Evolutionary conservation across 2,797 vertebrate species (phyloP).

Genomic region (Pangasius krempfi): DNA sequence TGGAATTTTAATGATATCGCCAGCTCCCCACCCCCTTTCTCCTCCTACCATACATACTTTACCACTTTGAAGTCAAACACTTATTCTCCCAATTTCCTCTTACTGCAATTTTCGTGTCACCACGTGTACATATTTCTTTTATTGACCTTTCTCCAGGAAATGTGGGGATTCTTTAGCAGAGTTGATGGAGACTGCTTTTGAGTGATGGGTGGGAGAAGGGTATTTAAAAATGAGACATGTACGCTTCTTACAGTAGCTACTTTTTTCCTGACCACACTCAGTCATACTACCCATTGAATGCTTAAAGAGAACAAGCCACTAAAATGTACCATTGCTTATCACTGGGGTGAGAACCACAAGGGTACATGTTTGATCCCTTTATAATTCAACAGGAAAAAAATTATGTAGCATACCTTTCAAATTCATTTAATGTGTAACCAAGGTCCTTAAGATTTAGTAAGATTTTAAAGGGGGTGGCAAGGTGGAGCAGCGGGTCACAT

Average conservation of each 20-base stretch:
- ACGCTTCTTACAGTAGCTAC: neutral
- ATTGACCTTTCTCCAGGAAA: conserved; percentile 45
- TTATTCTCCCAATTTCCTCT: conserved; percentile 39
- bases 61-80: conserved; percentile 30
- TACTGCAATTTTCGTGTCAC: conserved; percentile 35
- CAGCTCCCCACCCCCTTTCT: conserved; percentile 37
- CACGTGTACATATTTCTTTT: conserved; percentile 42
- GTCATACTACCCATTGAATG: conserved; percentile 23
- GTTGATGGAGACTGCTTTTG: conserved; percentile 20
- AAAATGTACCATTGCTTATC: neutral
- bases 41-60: conserved; percentile 37
- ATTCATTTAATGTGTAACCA: neutral
- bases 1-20: conserved; percentile 62
- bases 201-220: neutral
- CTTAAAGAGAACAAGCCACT: conserved; percentile 11
- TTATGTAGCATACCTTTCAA: neutral
- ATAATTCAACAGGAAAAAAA: neutral
- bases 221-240: conserved; percentile 20
- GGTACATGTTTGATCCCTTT: neutral
- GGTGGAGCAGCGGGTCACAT: neutral
- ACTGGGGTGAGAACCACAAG: neutral
- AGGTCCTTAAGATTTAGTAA: neutral
- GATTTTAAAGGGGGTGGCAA: neutral
- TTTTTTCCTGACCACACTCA: neutral
- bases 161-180: conserved; percentile 8